Conservation (phyloP, 2,797 vertebrate genomes). For the Ispidina picta region DNA sequence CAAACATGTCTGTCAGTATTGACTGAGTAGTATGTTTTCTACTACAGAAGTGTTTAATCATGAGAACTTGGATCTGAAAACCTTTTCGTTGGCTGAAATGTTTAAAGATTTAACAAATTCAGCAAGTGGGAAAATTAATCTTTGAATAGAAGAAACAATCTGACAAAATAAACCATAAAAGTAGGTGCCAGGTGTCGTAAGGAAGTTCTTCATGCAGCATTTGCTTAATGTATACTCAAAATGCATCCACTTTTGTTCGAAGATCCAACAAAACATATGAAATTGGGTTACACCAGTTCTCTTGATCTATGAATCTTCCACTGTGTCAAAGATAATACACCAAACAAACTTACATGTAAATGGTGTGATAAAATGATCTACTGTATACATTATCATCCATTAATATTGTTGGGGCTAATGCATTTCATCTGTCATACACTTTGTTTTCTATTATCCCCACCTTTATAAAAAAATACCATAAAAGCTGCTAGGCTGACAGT, state of each 20-base stretch:
- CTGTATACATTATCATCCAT: slow-evolving; percentile 73
- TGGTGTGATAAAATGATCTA: slow-evolving; percentile 71
- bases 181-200: slow-evolving; percentile 64
- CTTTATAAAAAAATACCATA: slow-evolving; percentile 43
- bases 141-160: slow-evolving; percentile 67
- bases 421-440: slow-evolving; percentile 61
- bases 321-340: slow-evolving; percentile 71
- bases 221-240: slow-evolving; percentile 70
- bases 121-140: slow-evolving; percentile 70
- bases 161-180: slow-evolving; percentile 70
- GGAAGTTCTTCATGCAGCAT: slow-evolving; percentile 60
- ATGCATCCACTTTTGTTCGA: slow-evolving; percentile 71
- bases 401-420: slow-evolving; percentile 69
- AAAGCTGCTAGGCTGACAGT: slow-evolving; percentile 13
- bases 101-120: slow-evolving; percentile 70
- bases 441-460: slow-evolving; percentile 58
- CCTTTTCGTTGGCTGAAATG: slow-evolving; percentile 59
- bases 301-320: slow-evolving; percentile 73
- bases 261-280: slow-evolving; percentile 75
- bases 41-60: slow-evolving; percentile 42
- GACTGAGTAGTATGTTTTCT: slow-evolving; percentile 35
- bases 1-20: slow-evolving; percentile 34
- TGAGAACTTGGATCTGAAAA: slow-evolving; percentile 61
- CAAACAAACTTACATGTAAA: slow-evolving; percentile 75
- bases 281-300: slow-evolving; percentile 76